Evolutionary conservation across 2,888 invertebrate genomes (phyloP).

Genomic region (Euzetes globulus): DNA sequence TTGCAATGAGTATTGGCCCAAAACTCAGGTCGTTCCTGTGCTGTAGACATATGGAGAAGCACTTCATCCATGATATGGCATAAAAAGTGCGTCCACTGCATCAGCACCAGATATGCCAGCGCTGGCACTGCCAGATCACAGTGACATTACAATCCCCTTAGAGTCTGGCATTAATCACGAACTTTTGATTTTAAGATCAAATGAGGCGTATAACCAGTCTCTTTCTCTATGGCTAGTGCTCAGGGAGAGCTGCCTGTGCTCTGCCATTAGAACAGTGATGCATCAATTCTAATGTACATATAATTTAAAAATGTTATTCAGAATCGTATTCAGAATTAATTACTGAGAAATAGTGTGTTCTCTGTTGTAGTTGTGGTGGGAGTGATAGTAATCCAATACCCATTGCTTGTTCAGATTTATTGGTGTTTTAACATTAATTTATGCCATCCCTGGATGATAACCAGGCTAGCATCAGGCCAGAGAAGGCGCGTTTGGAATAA

Average conservation of each 20-base stretch:
- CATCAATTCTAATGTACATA: conserved; percentile 4
- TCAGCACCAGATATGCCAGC: not conserved
- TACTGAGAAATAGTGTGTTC: not conserved
- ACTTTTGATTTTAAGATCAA: conserved; percentile 21
- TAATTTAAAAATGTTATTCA: not conserved
- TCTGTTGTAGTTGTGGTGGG: not conserved
- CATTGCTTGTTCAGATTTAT: not conserved
- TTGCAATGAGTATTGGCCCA: not conserved
- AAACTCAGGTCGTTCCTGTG: not conserved
- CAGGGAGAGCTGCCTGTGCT: not conserved
- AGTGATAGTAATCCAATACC: not conserved
- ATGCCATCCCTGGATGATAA: too few species aligned
- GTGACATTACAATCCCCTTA: conserved; percentile 2
- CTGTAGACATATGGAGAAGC: conserved; percentile 5
- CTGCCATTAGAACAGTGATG: not conserved
- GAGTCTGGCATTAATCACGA: conserved; percentile 1
- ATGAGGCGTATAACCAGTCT: conserved; percentile 18
- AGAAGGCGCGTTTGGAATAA: too few species aligned
- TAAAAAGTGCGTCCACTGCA: not conserved
- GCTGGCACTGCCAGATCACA: not conserved
- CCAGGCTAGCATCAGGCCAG: too few species aligned
- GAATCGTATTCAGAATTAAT: conserved; percentile 7
- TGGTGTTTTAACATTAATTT: too few species aligned
- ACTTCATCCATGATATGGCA: conserved; percentile 14
- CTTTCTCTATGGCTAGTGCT: not conserved